Conservation (phyloP, 2,113 vertebrate species). For the Jaculus jaculus region DNA sequence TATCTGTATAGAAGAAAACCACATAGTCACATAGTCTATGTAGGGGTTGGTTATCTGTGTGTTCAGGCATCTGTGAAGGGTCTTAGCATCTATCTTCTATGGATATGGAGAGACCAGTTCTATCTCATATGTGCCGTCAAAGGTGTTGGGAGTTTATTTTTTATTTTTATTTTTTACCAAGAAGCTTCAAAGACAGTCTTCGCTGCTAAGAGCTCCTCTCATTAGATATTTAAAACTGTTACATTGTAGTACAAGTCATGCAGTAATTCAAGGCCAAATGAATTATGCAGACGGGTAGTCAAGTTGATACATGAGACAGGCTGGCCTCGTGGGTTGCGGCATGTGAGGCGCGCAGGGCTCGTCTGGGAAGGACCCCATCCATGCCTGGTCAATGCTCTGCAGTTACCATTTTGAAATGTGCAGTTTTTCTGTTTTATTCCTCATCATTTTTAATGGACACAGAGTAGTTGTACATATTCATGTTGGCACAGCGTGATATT, state of each 20-base stretch:
- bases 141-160: background rate
- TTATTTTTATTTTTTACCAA: background rate
- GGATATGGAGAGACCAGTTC: background rate
- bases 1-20: background rate
- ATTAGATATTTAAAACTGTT: background rate
- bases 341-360: background rate
- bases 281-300: background rate
- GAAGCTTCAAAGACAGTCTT: background rate
- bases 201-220: background rate
- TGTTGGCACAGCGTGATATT: background rate
- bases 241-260: background rate
- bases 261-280: background rate
- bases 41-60: background rate
- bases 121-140: fast-evolving
- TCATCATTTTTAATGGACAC: background rate
- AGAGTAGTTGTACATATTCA: background rate
- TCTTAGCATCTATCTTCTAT: background rate
- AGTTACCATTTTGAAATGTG: background rate
- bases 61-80: background rate
- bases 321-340: fast-evolving
- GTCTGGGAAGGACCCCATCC: background rate
- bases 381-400: background rate
- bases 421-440: background rate
- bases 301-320: background rate
- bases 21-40: background rate